Evolutionary conservation across 2,113 vertebrate genomes (phyloP), one percentile per base, ranked within the genome.

Genomic region (Epinephelus fuscoguttatus): DNA sequence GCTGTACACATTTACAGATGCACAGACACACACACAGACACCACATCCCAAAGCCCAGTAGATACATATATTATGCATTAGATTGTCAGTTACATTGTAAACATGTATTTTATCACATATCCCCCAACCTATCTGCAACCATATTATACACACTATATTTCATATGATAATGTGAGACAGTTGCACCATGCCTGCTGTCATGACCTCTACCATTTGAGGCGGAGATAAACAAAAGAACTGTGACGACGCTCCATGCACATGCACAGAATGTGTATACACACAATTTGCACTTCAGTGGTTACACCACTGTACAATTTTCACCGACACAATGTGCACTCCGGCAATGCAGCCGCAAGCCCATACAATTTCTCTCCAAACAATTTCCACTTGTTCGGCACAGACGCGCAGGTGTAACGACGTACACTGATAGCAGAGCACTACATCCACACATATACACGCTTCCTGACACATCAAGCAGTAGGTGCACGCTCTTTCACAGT

Each of bases 261-360:
- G n/a, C 59, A 5, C 4, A 10, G 27, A n/a, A 60, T 79, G 27
- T 70, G 17, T 63, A 15, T 57, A 30, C 56, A 33, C 57, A 68
- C 69, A 88, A 85, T 89, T 82, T 89, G 25, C 69, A 86, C 84
- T 84, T 86, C 82, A 82, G 70, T 52, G 30, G 42, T 61, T 63
- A 75, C 25, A n/a, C n/a, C 19, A 67, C 25, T 49, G 2, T 40
- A 53, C 81, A 84, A 82, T 86, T 68, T 78, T 13, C 27, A 27
- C 40, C 7, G 61, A 70, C 80, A 77, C 78, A 30, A n/a, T 55
- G 14, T 40, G 49, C 23, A 23, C 61, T 47, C 70, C 15, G 53
- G 25, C 59, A 3, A 49, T 1, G 12, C 33, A 21, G 11, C 45
- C 5, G 9, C 42, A 0, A 4, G 13, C 68, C 25, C 21, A 4